These are phyloP conservation scores for Bergia puertoricense DNA, from an alignment of 92 coral and sea anemone genomes.

Conservation along the genomic window DNA sequence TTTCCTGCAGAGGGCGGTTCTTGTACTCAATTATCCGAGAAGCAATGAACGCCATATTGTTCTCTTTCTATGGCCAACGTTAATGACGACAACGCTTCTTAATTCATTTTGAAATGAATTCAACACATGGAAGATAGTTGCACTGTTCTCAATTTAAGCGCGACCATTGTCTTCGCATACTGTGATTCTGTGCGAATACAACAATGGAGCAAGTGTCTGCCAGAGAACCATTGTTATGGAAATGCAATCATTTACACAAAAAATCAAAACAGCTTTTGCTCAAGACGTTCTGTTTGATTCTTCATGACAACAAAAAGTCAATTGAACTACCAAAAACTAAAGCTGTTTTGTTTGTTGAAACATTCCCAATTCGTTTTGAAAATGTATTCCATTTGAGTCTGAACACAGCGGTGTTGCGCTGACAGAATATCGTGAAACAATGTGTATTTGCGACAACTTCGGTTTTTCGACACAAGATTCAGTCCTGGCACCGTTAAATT, in stretches of 20 bases:
- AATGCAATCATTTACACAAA: neutral
- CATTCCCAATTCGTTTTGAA: neutral
- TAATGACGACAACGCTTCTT: slow-evolving; percentile 6
- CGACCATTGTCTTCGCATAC: slow-evolving; percentile 17
- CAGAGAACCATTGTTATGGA: slow-evolving; percentile 21
- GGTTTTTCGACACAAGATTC: slow-evolving; percentile 8
- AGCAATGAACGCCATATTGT: neutral
- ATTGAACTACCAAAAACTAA: neutral
- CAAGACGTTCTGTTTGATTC: neutral
- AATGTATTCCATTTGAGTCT: neutral
- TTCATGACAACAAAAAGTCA: neutral
- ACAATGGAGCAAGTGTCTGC: slow-evolving; percentile 14
- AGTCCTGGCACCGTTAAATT: neutral
- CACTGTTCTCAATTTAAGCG: neutral
- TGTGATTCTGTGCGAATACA: slow-evolving; percentile 20
- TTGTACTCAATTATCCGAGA: neutral
- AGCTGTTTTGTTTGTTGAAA: neutral
- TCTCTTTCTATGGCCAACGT: neutral
- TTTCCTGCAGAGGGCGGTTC: neutral
- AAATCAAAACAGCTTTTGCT: neutral
- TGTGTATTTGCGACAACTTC: neutral
- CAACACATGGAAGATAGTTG: slow-evolving; percentile 37
- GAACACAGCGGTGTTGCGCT: neutral
- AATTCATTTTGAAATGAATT: slow-evolving; percentile 40
- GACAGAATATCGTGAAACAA: slow-evolving; percentile 8